Evolutionary conservation across 2,888 invertebrate species (phyloP).

Genomic region (Mesoligia furuncula): DNA sequence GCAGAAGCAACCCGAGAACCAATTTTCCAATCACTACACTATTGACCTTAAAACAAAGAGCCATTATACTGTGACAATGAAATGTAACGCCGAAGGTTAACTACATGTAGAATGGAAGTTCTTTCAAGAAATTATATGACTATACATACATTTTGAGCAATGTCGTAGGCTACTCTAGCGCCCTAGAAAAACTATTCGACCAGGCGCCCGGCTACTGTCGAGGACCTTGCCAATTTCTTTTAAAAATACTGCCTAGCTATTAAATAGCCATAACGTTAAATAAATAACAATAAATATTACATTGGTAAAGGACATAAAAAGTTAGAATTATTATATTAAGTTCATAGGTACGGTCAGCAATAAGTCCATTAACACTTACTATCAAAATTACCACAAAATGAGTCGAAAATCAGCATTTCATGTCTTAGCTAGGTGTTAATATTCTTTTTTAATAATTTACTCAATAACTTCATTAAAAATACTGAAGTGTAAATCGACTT

Average conservation of each 20-base stretch:
- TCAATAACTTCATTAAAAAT: background rate
- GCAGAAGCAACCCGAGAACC: conserved; percentile 78
- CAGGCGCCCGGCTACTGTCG: background rate
- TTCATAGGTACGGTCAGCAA: background rate
- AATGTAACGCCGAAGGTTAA: conserved; percentile 72
- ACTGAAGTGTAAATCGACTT: background rate
- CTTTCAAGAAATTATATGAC: conserved; percentile 41
- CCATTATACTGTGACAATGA: conserved; percentile 75
- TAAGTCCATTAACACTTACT: too few relatives aligned
- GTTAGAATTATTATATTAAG: background rate
- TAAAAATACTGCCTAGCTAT: background rate
- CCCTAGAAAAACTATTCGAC: background rate
- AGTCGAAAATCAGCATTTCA: background rate
- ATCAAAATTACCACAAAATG: background rate
- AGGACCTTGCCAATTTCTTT: background rate
- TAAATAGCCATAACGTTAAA: background rate
- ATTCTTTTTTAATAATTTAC: background rate
- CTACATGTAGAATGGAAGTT: conserved; percentile 40
- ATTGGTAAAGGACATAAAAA: background rate
- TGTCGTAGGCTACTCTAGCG: background rate
- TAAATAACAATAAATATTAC: background rate
- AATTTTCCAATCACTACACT: conserved; percentile 73
- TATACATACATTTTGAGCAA: background rate
- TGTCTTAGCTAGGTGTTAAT: background rate
- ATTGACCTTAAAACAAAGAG: conserved; percentile 84